phyloP scores from a whole-genome alignment of 2,888 invertebrate genomes.

The Catocala nupta region DNA sequence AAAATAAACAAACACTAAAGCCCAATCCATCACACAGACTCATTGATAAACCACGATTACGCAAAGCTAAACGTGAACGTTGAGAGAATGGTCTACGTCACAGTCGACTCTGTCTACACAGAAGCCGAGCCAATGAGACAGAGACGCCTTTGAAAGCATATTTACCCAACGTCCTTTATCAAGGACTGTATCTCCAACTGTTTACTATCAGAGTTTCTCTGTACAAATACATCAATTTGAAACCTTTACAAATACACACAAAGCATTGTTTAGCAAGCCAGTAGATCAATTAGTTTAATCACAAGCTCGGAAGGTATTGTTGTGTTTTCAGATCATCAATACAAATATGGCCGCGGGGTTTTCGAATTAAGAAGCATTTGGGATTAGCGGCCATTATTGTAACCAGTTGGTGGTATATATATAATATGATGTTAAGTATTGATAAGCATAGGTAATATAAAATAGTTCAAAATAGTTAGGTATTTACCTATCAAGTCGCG shows the following conservation, averaged over 20 bases:
- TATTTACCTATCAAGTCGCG: no score
- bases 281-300: slow-evolving; percentile 21
- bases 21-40: no score
- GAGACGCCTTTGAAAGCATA: slow-evolving; percentile 2
- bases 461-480: no score
- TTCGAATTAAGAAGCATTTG: slow-evolving; percentile 26
- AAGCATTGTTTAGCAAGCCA: slow-evolving; percentile 12
- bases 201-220: slow-evolving; percentile 3
- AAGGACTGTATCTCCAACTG: not conserved
- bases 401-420: no score
- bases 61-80: no score
- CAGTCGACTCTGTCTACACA: no score
- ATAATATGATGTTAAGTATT: no score
- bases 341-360: slow-evolving; percentile 27
- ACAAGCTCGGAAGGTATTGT: slow-evolving; percentile 13
- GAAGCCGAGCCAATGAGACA: not conserved
- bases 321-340: slow-evolving; percentile 18
- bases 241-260: slow-evolving; percentile 8
- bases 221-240: slow-evolving; percentile 14
- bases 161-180: slow-evolving; percentile 4
- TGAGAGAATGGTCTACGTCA: no score
- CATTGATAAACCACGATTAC: no score
- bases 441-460: no score
- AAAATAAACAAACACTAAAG: no score
- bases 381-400: not conserved